A percentile compares a stretch with the other conserved stretches of the same genome.
Conservation (phyloP, 1,140 invertebrate genomes). For the Tetraneura akinire region DNA sequence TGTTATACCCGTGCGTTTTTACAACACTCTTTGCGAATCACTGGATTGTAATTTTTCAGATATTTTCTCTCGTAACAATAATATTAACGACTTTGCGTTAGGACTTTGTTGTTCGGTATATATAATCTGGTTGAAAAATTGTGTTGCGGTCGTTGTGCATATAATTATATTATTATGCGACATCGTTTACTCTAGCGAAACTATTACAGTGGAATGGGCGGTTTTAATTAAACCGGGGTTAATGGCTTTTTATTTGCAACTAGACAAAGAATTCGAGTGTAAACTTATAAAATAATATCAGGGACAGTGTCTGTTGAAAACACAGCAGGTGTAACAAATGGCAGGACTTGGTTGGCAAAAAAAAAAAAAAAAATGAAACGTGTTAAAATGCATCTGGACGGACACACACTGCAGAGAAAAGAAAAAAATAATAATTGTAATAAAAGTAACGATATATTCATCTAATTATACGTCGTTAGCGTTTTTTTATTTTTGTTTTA, state of each 20-base stretch:
- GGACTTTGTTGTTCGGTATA: neutral
- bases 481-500: constrained; percentile 1
- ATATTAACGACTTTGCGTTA: neutral
- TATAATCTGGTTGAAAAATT: constrained; percentile 6
- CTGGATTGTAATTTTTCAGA: no score
- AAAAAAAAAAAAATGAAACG: constrained; percentile 34
- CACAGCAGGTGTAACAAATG: constrained; percentile 39
- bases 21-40: no score
- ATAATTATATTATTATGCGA: neutral
- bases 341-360: neutral
- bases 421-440: constrained; percentile 13
- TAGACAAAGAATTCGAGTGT: constrained; percentile 40
- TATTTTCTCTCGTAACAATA: neutral
- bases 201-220: neutral
- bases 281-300: neutral
- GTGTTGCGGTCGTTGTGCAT: neutral
- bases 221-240: constrained; percentile 45
- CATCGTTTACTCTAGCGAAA: constrained; percentile 13
- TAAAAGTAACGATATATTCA: constrained; percentile 34
- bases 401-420: neutral
- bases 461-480: constrained; percentile 29
- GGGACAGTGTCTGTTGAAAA: constrained; percentile 13
- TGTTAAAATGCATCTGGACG: constrained; percentile 35
- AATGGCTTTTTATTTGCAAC: constrained; percentile 41
- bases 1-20: no score